Evolutionary conservation across 2,888 invertebrate species (phyloP), one percentile per base, ranked within the genome.

Genomic region (Ferdinandea cuprea): DNA sequence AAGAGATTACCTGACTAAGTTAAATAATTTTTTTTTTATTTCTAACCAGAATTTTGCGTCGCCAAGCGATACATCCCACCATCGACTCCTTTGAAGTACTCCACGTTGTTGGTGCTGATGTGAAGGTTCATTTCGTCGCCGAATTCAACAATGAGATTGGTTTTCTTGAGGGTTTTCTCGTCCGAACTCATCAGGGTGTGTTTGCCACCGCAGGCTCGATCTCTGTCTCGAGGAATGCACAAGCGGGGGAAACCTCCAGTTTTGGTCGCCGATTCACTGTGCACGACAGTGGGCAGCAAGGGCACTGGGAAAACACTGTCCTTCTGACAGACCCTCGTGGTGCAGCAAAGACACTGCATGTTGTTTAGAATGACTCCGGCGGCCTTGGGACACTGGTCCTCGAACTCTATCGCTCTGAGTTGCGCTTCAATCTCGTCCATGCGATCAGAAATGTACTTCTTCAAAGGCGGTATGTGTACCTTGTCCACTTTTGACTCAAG

Each of bases 401-500:
- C 86, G 0, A 80, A 48, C 74, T 87, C 86, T 9, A 89, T 44
- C 1, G 21, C 13, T 0, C 50, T 59, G 8, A 90, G 56, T 0
- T 86, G 79, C 0, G 2, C 4, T 2, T 88, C 87, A 2, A 90
- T 87, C 1, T 81, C 78, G 3, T 85, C 77, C 59, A 89, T 86
- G 5, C 86, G 87, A 71, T 88, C 87, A 4, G 84, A 81, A 13
- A 89, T 87, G 42, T 87, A 89, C 46, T 88, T 88, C 74, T 91
- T 90, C 2, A 90, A 69, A 0, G 89, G 86, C 21, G 90, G 90
- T 74, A 91, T 87, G 44, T 90, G 88, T 0, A 88, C 85, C 65
- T 90, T 91, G 58, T 91, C 89, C 76, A 91, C 58, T 71, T 91
- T 91, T 3, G 88, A 85, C 56, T 90, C 91, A 15, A 91, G 79